These are phyloP conservation scores for Osmerus mordax DNA, from an alignment of 2,113 vertebrate species.

Conservation along the genomic window DNA sequence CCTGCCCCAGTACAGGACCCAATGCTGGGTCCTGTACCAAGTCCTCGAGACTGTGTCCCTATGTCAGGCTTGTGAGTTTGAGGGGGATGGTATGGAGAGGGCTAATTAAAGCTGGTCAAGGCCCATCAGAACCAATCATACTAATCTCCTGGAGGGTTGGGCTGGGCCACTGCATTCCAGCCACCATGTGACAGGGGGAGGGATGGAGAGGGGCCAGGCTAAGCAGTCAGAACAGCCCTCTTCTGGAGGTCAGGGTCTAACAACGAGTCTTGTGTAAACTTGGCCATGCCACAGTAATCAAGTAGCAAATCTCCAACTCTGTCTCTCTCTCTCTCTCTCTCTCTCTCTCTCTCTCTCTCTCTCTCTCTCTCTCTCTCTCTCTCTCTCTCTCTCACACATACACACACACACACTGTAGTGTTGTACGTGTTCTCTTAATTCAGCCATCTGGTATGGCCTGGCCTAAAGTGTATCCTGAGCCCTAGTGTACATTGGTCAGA, in stretches of 20 bases:
- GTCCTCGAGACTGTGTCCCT: background rate
- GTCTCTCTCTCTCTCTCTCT: too few species aligned
- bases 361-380: too few species aligned
- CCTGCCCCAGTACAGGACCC: too few species aligned
- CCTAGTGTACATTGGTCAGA: too few species aligned
- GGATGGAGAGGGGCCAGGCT: conserved; percentile 12
- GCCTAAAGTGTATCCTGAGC: too few species aligned
- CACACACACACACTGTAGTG: too few species aligned
- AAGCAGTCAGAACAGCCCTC: conserved; percentile 61
- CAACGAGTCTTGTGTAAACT: conserved; percentile 71
- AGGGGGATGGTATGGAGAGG: conserved; percentile 37
- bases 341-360: too few species aligned
- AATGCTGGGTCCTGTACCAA: too few species aligned
- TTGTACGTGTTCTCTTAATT: too few species aligned
- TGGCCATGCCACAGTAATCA: conserved; percentile 65
- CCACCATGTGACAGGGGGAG: conserved; percentile 63
- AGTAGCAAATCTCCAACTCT: conserved; percentile 26
- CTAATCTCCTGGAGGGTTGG: conserved; percentile 68
- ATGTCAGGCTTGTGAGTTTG: background rate
- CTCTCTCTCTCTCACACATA: too few species aligned
- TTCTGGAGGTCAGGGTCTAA: conserved; percentile 65
- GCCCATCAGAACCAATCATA: conserved; percentile 61
- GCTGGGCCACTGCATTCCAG: conserved; percentile 66
- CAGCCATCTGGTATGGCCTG: too few species aligned
- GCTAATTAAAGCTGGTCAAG: conserved; percentile 58